These are phyloP conservation scores for Tineola bisselliella DNA, from an alignment of 2,888 invertebrate genomes.

Conservation along the genomic window DNA sequence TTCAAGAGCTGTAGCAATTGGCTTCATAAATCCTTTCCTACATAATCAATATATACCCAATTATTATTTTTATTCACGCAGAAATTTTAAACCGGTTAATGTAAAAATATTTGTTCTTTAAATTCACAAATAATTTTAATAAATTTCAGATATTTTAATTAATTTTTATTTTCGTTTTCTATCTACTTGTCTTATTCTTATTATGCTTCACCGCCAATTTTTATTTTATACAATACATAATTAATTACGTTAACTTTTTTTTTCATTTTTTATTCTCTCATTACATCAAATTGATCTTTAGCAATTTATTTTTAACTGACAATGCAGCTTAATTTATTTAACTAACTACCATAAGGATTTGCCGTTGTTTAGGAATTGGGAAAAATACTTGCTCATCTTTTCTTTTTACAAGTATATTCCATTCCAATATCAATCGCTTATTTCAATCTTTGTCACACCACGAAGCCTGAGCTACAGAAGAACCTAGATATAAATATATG, in stretches of 20 bases:
- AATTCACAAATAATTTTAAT: no score
- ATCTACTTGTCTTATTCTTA: slow-evolving; percentile 43
- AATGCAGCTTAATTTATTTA: not conserved
- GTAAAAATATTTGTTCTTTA: no score
- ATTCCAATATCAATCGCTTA: not conserved
- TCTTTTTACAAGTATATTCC: not conserved
- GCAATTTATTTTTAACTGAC: not conserved
- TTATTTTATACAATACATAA: not conserved
- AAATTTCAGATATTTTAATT: not conserved
- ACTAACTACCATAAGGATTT: not conserved
- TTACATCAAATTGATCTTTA: not conserved
- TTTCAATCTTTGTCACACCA: not conserved
- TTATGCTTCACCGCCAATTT: not conserved
- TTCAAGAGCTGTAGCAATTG: not conserved
- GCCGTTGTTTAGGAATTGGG: no score
- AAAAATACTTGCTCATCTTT: no score
- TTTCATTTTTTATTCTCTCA: not conserved
- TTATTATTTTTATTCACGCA: not conserved
- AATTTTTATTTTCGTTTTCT: slow-evolving; percentile 34
- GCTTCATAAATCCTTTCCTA: not conserved
- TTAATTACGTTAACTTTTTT: not conserved
- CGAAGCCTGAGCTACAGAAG: not conserved
- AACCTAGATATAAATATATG: not conserved
- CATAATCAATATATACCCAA: not conserved
- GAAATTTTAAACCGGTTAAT: no score